A percentile compares a stretch with the other conserved stretches of the same genome.
These are phyloP conservation scores for Astropecten irregularis DNA, from an alignment of 53 echinoderm and acorn worm genomes.

Conservation along the genomic window DNA sequence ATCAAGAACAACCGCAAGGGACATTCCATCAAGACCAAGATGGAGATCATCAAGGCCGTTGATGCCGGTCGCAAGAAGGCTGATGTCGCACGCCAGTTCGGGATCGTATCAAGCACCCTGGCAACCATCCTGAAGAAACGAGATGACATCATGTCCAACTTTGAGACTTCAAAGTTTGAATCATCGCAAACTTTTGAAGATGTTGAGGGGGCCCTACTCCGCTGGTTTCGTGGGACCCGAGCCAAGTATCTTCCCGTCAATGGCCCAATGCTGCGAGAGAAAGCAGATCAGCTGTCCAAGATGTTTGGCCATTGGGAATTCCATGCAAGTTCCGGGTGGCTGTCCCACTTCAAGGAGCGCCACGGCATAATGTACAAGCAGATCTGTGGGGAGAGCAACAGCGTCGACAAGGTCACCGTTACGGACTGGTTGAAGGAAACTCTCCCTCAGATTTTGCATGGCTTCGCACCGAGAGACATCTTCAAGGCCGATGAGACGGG, in stretches of 20 bases:
- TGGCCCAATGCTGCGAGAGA: constrained; percentile 22
- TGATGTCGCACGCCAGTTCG: background rate
- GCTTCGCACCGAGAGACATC: constrained; percentile 12
- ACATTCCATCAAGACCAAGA: background rate
- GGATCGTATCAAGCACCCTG: constrained; percentile 24
- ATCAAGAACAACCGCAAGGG: background rate
- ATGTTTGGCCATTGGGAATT: constrained; percentile 9
- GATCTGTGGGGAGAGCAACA: background rate
- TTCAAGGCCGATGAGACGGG: constrained; percentile 57
- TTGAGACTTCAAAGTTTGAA: background rate
- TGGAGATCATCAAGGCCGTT: constrained; percentile 14
- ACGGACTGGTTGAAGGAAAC: background rate
- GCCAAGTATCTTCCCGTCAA: constrained; percentile 17
- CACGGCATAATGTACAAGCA: constrained; percentile 13
- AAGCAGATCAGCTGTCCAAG: constrained; percentile 24
- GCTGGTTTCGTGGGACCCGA: constrained; percentile 23
- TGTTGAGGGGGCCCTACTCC: constrained; percentile 22
- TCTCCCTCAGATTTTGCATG: background rate
- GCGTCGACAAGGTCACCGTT: background rate
- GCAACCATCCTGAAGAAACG: constrained; percentile 26
- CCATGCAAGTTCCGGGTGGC: constrained; percentile 50
- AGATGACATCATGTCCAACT: background rate
- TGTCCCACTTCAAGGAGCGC: constrained; percentile 45
- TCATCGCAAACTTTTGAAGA: constrained; percentile 18
- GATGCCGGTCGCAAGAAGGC: background rate